Base-by-base conservation (phyloP, 2,797 vertebrate genomes). In the Gymnocypris eckloni region DNA sequence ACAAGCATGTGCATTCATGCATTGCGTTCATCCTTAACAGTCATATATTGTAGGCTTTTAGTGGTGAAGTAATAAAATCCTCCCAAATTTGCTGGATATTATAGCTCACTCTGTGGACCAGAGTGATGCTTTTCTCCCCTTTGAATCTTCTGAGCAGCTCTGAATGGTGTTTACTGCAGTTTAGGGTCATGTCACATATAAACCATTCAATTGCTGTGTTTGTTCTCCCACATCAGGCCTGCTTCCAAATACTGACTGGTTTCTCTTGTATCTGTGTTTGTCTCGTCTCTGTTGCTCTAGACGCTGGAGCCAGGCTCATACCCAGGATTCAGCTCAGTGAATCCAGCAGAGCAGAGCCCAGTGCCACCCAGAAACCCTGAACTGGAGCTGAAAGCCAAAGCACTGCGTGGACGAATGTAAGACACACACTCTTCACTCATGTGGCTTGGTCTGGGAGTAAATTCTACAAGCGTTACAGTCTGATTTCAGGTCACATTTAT, bases 361-460 rank as follows among this genome's bases (percentile, higher is more conserved):
- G 94, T 95, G 61, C 96, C 96, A 87, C 96, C 97, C 10, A 94
- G 97, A 85, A 98, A 98, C 93, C 95, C 96, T 9, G 98, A 99
- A 91, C 95, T 97, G 92, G 98, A 99, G 84, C 97, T 98, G 92
- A 97, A 96, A 92, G 97, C 97, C 89, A 99, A 99, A 94, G 98
- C 98, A 12, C 95, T 98, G 93, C 95, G 97, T 87, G 97, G 97
- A 89, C 96, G 97, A 77, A 98, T 98, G 98, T 99, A 94, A 96
- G 97, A 94, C 16, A 22, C 48, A 9, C 18, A 0, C 20, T n/a
- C 5, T 45, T 22, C 48, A 72, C 43, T 12, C 66, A 13, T 52
- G 11, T 66, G 15, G 20, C 45, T 61, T 39, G 13, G n/a, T 33
- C 22, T 77, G 18, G 8, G 6, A 52, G 48, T 39, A 54, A 37